A percentile compares a stretch with the other conserved stretches of the same genome.
phyloP scores from a whole-genome alignment of 2,113 vertebrate genomes.

The Phrynosoma blainvillii region DNA sequence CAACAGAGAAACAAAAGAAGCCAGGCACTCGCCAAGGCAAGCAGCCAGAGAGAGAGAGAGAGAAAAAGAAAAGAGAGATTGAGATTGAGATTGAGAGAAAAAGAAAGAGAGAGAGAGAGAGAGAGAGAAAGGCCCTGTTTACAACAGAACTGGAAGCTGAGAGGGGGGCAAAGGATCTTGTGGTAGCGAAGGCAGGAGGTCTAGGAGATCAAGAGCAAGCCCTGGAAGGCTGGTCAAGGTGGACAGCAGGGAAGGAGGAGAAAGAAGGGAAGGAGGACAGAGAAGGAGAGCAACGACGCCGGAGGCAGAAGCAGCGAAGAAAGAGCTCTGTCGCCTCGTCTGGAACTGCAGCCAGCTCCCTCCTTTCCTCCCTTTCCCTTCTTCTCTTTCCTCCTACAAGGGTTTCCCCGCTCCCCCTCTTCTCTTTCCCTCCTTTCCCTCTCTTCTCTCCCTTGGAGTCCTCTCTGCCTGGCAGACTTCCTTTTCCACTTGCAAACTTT shows the following conservation, averaged over 20 bases:
- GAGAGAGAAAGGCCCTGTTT: not conserved
- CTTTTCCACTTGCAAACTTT: conserved; percentile 78
- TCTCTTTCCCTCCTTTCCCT: conserved; percentile 21
- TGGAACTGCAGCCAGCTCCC: conserved; percentile 68
- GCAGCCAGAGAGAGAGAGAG: conserved; percentile 39
- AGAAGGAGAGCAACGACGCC: conserved; percentile 78
- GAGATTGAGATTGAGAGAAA: too few species aligned
- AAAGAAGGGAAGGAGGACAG: conserved; percentile 33
- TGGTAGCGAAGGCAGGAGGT: conserved; percentile 26
- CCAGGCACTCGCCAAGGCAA: conserved; percentile 85
- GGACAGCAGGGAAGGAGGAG: conserved; percentile 57
- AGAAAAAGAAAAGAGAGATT: not conserved
- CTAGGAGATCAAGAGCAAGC: not conserved
- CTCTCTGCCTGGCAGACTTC: conserved; percentile 57
- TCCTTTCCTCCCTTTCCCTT: conserved; percentile 35
- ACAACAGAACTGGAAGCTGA: not conserved
- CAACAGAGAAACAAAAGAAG: conserved; percentile 84
- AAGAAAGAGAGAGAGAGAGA: not conserved
- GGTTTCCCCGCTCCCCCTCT: conserved; percentile 35
- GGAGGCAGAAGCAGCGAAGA: conserved; percentile 77
- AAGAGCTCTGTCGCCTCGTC: conserved; percentile 68
- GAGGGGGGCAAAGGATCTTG: not conserved
- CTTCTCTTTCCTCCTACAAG: not conserved
- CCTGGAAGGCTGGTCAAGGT: conserved; percentile 80
- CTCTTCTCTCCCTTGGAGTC: conserved; percentile 28